Evolutionary conservation across 2,113 vertebrate genomes (phyloP), one percentile per base, ranked within the genome.

Genomic region (Onychostruthus taczanowskii): DNA sequence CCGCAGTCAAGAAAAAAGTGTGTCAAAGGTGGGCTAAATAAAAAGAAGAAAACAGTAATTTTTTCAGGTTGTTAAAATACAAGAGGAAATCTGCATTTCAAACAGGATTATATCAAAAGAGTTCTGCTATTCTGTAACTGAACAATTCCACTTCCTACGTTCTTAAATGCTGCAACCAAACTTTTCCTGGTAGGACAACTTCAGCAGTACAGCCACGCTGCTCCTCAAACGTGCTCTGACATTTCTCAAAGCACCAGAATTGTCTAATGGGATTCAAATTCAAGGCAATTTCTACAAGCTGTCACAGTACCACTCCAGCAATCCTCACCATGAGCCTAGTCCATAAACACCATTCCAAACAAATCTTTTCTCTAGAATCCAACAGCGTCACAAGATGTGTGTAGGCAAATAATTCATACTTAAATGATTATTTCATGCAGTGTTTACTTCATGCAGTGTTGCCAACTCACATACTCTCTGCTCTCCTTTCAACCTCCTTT

Each of bases 1-100:
- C 99, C 99, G 11, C 99, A 99, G 94, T 99, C 99, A 52, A 99
- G 98, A 94, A 99, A 99, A 96, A 99, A 99, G 80, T 99, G 98
- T 1, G 99, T 99, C 97, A 99, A 96, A 41, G 99, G 99, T 26
- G 99, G 99, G 94, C 99, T 99, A 95, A 72, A 90, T 63, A 67
- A 58, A 67, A 55, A 74, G 15, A 86, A 85, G 83, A 80, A 94
- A 68, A 83, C 3, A 46, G 13, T 16, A 33, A 12, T 39, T 66
- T 80, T 63, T 82, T 37, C 61, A 82, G 10, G 37, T n/a, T 74
- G 11, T 66, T 64, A 85, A 80, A 87, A 62, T 47, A 9, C 2
- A 95, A 73, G 10, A 77, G 15, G 4, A 86, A 87, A 79, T 31
- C 22, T 11, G 1, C 44, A 49, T 55, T 91, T 81, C 56, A 33